phyloP scores from a whole-genome alignment of 1,140 invertebrate species.

The Drosophila sp. region DNA sequence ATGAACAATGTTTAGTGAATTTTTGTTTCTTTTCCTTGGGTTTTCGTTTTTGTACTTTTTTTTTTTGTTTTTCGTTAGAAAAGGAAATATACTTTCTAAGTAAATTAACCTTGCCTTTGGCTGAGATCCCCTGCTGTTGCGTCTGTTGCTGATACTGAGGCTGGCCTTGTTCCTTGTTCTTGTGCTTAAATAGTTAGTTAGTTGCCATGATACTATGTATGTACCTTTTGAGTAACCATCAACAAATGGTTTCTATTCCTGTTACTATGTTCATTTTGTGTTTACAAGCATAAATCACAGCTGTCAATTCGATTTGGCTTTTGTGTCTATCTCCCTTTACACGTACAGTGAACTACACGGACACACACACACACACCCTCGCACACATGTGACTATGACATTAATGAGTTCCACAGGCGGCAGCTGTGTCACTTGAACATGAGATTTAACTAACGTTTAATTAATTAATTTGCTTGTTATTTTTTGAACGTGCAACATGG shows the following conservation, averaged over 20 bases:
- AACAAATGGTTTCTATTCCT: slow-evolving; percentile 31
- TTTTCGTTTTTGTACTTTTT: background rate
- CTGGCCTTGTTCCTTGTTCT: background rate
- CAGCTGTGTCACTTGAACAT: slow-evolving; percentile 67
- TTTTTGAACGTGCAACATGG: slow-evolving; percentile 49
- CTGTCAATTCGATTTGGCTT: slow-evolving; percentile 59
- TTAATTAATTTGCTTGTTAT: slow-evolving; percentile 77
- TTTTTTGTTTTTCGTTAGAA: slow-evolving; percentile 7
- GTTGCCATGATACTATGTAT: background rate
- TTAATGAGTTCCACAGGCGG: slow-evolving; percentile 64
- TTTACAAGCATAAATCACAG: slow-evolving; percentile 64
- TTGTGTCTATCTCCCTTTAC: slow-evolving; percentile 19
- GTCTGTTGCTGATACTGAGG: background rate
- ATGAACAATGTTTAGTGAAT: slow-evolving; percentile 20
- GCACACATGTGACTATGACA: slow-evolving; percentile 38
- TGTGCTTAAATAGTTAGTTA: slow-evolving; percentile 9
- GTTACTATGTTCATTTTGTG: slow-evolving; percentile 45
- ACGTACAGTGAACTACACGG: slow-evolving; percentile 1
- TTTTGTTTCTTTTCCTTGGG: background rate
- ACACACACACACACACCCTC: slow-evolving; percentile 16
- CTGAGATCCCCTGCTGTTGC: background rate
- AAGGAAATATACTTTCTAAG: slow-evolving; percentile 9
- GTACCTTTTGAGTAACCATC: slow-evolving; percentile 21
- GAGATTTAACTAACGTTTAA: slow-evolving; percentile 59
- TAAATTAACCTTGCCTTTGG: slow-evolving; percentile 8